These are phyloP conservation scores for Cyprinodon diabolis DNA, from an alignment of 2,797 vertebrate species.

Conservation along the genomic window DNA sequence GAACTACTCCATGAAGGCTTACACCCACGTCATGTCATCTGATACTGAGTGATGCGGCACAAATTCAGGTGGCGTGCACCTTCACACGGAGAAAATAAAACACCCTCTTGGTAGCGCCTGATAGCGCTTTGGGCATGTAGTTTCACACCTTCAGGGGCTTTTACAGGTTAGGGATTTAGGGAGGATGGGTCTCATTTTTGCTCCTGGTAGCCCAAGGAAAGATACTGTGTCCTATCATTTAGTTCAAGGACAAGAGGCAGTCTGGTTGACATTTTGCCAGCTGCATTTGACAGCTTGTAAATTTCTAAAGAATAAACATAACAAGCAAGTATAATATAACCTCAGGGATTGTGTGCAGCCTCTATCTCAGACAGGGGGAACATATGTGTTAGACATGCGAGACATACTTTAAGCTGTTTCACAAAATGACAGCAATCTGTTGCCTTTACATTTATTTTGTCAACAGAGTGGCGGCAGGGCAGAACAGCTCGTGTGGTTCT, in stretches of 20 bases:
- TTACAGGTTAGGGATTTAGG: constrained; percentile 49
- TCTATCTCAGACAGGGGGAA: background rate
- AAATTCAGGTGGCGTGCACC: constrained; percentile 59
- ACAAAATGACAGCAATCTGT: constrained; percentile 34
- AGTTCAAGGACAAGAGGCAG: constrained; percentile 16
- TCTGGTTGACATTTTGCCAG: constrained; percentile 30
- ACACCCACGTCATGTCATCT: constrained; percentile 65
- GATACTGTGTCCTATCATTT: constrained; percentile 33
- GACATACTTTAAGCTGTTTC: constrained; percentile 16
- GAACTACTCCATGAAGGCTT: constrained; percentile 59
- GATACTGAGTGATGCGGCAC: constrained; percentile 45
- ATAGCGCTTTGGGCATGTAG: constrained; percentile 46
- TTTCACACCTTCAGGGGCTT: constrained; percentile 48
- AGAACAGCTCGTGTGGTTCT: constrained; percentile 92
- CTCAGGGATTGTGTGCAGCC: constrained; percentile 12
- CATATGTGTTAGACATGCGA: constrained; percentile 16
- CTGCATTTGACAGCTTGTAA: constrained; percentile 22
- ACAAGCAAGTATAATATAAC: constrained; percentile 9
- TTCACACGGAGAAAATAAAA: constrained; percentile 53
- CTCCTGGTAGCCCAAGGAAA: constrained; percentile 44
- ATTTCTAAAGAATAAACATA: constrained; percentile 21
- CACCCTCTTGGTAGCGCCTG: constrained; percentile 33
- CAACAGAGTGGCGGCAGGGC: constrained; percentile 94
- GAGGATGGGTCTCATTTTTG: constrained; percentile 44
- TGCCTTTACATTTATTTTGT: constrained; percentile 27